phyloP scores from a whole-genome alignment of 2,113 vertebrate species.

The Psammodynastes pulverulentus region DNA sequence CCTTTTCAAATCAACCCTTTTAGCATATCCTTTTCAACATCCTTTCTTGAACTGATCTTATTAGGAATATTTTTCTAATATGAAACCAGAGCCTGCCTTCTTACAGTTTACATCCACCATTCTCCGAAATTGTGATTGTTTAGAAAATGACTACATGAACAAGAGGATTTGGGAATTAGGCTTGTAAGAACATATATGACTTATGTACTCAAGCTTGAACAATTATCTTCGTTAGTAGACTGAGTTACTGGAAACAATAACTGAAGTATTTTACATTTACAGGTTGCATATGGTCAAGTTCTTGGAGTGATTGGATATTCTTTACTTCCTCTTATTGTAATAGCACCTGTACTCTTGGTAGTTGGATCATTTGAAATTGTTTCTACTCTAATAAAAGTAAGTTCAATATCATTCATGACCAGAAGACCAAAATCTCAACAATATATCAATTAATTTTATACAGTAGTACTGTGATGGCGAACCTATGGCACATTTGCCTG shows the following conservation, averaged over 20 bases:
- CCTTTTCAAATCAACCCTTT: not conserved
- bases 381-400: constrained; percentile 93
- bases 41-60: not conserved
- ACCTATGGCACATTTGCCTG: too few species aligned
- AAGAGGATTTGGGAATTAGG: not conserved
- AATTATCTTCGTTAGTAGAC: constrained; percentile 3
- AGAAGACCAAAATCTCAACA: not conserved
- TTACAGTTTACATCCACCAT: not conserved
- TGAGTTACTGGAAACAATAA: not conserved
- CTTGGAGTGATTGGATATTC: constrained; percentile 99
- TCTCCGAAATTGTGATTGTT: not conserved
- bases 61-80: not conserved
- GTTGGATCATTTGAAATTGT: constrained; percentile 90
- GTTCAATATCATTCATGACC: constrained; percentile 36
- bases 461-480: not conserved
- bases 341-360: constrained; percentile 89
- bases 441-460: not conserved
- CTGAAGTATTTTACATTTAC: constrained; percentile 56
- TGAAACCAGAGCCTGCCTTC: not conserved
- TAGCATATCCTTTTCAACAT: not conserved
- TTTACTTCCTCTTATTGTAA: constrained; percentile 94
- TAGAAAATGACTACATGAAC: not conserved
- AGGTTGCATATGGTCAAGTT: constrained; percentile 98
- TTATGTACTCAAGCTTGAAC: not conserved
- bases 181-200: not conserved